phyloP scores from a whole-genome alignment of 1,140 invertebrate genomes.

The Sipha flava region DNA sequence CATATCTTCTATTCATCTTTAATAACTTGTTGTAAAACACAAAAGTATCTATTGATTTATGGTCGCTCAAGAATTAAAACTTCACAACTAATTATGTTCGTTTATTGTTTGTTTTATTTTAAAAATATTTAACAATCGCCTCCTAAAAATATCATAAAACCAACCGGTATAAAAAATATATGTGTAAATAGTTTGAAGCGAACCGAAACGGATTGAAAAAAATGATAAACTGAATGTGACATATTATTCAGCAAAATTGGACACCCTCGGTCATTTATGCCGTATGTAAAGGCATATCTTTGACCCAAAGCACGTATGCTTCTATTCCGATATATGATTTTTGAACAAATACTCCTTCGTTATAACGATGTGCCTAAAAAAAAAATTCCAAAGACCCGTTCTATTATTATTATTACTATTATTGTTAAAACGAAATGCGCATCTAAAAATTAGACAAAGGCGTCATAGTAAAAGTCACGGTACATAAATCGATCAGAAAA shows the following conservation, averaged over 20 bases:
- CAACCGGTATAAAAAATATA: no score
- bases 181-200: no score
- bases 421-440: no score
- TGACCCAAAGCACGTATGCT: not conserved
- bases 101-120: not conserved
- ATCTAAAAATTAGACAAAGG: no score
- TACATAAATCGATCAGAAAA: no score
- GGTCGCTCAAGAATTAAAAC: not conserved
- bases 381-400: not conserved
- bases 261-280: not conserved
- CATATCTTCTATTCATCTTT: no score
- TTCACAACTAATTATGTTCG: not conserved
- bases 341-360: not conserved
- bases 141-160: not conserved
- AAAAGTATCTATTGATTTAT: no score
- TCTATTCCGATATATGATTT: not conserved
- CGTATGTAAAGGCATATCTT: not conserved
- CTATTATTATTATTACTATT: not conserved
- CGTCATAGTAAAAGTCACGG: no score
- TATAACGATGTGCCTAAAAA: not conserved
- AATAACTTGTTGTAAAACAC: no score
- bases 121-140: not conserved
- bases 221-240: constrained; percentile 1
- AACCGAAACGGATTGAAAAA: not conserved
- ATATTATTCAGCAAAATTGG: not conserved